Base-by-base conservation (phyloP, 2,888 invertebrate species). In the Fabriciana adippe region DNA sequence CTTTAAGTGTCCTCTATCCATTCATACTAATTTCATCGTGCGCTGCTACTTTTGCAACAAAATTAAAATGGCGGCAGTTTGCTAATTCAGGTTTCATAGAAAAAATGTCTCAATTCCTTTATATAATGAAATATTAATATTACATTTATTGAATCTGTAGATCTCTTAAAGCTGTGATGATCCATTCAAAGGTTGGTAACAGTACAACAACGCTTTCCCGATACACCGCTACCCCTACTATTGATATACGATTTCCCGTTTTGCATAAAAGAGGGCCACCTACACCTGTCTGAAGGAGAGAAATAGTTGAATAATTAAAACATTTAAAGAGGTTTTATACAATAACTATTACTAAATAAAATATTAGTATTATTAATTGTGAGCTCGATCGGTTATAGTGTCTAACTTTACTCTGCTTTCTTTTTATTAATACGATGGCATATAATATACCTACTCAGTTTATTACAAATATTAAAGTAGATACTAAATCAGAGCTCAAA, bases 221-320 rank as follows among this genome's bases (percentile, higher is more conserved):
- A 70, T 89, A 86, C 5, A 89, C 82, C 0, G 89, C 86, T 2
- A 89, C 78, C 1, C 90, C 92, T 1, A 84, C 83, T 1, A 81
- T 75, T 0, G 84, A 73, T 16, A 76, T 78, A 1, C 80, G 80
- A 0, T 80, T 85, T 1, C 78, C 76, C 6, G 73, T 70, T 18
- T 72, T 78, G 74, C 92, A 92, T 1, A 89, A 76, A 15, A 92
- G 72, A 0, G 91, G 84, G 0, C 90, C 90, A 0, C 92, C 92
- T 3, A 87, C 73, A 16, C 90, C 90, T 0, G 90, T 88, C 92
- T 92, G 2, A 11, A 35, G 2, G 78, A 50, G 78, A 50, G 79
- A 78, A 62, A 53, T 47, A 62, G 47, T 4, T 18, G n/a, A 35
- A n/a, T 48, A 3, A 47, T 48, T 14, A 21, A 16, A 51, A 47